Percentiles rank a stretch among this genome's conserved stretches.
phyloP scores from a whole-genome alignment of 2,113 vertebrate genomes.

The Notarius quadriscutis region DNA sequence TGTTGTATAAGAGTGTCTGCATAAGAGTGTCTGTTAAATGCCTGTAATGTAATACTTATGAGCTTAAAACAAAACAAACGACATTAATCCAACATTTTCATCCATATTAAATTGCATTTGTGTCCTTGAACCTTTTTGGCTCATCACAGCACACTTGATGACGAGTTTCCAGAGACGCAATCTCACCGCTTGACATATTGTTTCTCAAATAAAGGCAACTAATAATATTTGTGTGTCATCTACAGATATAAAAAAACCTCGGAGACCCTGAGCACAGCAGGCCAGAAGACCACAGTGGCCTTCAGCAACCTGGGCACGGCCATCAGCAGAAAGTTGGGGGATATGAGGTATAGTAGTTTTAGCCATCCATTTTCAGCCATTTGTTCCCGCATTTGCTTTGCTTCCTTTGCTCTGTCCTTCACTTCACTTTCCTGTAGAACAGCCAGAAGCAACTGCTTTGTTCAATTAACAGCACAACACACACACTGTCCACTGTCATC shows the following conservation, averaged over 20 bases:
- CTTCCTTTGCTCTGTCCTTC: background rate
- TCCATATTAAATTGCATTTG: background rate
- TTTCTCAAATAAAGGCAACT: constrained; percentile 1
- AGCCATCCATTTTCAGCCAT: background rate
- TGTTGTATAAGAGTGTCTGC: too few relatives aligned
- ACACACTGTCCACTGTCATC: background rate
- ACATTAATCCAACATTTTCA: background rate
- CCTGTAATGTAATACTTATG: too few relatives aligned
- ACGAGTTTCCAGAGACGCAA: background rate
- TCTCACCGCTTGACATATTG: background rate
- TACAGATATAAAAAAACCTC: constrained; percentile 94
- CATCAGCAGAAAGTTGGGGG: constrained; percentile 91
- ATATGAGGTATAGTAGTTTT: constrained; percentile 85
- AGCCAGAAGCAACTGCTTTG: background rate
- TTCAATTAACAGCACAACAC: constrained; percentile 8
- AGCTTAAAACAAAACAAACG: background rate
- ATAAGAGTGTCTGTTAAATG: too few relatives aligned
- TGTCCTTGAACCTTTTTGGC: background rate
- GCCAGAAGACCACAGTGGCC: constrained; percentile 90
- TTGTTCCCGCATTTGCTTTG: background rate
- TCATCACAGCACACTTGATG: background rate
- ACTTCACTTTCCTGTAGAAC: background rate
- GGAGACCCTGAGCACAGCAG: constrained; percentile 89
- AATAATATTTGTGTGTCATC: constrained; percentile 22
- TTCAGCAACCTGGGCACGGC: constrained; percentile 89